Conservation (phyloP, 2,797 vertebrate genomes). For the Oreonectes daqikongensis region DNA sequence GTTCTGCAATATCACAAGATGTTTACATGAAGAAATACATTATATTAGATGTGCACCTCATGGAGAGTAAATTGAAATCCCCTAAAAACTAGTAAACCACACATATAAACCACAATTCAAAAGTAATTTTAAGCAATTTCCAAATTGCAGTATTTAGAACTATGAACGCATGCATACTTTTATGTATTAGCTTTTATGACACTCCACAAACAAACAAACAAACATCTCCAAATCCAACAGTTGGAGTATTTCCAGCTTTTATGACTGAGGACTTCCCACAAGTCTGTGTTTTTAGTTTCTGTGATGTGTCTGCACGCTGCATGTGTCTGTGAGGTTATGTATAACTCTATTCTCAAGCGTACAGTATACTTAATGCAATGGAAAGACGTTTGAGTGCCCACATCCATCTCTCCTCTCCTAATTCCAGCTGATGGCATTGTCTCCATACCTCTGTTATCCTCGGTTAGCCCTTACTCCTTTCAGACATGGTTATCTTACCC, state of each 20-base stretch:
- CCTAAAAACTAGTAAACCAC: too few species aligned
- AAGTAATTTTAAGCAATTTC: background rate
- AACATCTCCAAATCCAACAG: background rate
- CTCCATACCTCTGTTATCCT: conserved; percentile 57
- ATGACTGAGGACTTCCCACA: background rate
- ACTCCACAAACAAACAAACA: too few species aligned
- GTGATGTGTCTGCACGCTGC: background rate
- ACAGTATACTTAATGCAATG: conserved; percentile 4
- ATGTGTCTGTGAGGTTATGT: background rate
- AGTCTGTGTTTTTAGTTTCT: background rate
- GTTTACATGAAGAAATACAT: too few species aligned
- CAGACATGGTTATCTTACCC: conserved; percentile 51
- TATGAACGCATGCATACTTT: background rate
- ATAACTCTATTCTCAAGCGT: conserved; percentile 4
- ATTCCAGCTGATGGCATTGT: conserved; percentile 58
- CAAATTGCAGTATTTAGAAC: background rate
- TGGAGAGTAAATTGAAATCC: too few species aligned
- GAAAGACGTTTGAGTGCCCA: conserved; percentile 1
- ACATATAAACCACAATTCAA: background rate
- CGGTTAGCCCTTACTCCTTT: conserved; percentile 49
- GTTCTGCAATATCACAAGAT: background rate
- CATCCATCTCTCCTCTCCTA: conserved; percentile 15
- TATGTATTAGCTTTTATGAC: too few species aligned
- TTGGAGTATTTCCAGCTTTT: background rate
- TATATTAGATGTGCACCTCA: too few species aligned